These are phyloP conservation scores for Dreissena polymorpha DNA, from an alignment of 1,140 invertebrate species.

Conservation along the genomic window DNA sequence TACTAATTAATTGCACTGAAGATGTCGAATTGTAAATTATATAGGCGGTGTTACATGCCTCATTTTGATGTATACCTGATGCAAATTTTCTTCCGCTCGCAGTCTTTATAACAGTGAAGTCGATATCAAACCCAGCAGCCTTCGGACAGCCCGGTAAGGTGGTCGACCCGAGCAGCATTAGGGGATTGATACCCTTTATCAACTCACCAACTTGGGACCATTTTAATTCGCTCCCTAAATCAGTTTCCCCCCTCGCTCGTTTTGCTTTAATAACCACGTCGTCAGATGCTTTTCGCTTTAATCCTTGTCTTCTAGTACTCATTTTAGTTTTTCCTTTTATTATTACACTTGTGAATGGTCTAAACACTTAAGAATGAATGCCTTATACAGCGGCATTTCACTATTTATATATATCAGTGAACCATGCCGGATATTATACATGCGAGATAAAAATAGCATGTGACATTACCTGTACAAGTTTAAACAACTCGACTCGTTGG, in stretches of 20 bases:
- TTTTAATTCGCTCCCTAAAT: slow-evolving; percentile 53
- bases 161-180: slow-evolving; percentile 58
- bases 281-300: slow-evolving; percentile 56
- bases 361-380: too few species aligned
- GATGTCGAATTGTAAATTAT: too few species aligned
- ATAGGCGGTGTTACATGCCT: slow-evolving; percentile 17
- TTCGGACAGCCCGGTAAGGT: slow-evolving; percentile 60
- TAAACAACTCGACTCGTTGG: too few species aligned
- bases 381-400: too few species aligned
- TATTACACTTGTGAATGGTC: too few species aligned
- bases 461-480: too few species aligned
- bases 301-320: too few species aligned
- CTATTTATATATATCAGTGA: too few species aligned
- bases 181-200: slow-evolving; percentile 49
- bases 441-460: too few species aligned
- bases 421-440: too few species aligned
- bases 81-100: slow-evolving; percentile 74
- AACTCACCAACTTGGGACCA: slow-evolving; percentile 59
- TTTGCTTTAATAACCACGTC: slow-evolving; percentile 56
- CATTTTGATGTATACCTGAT: slow-evolving; percentile 4
- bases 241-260: slow-evolving; percentile 62
- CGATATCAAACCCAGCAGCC: slow-evolving; percentile 72
- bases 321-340: too few species aligned
- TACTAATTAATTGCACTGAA: too few species aligned
- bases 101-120: slow-evolving; percentile 75